Evolutionary conservation across 1,140 invertebrate species (phyloP).

Genomic region (Elysia chlorotica): DNA sequence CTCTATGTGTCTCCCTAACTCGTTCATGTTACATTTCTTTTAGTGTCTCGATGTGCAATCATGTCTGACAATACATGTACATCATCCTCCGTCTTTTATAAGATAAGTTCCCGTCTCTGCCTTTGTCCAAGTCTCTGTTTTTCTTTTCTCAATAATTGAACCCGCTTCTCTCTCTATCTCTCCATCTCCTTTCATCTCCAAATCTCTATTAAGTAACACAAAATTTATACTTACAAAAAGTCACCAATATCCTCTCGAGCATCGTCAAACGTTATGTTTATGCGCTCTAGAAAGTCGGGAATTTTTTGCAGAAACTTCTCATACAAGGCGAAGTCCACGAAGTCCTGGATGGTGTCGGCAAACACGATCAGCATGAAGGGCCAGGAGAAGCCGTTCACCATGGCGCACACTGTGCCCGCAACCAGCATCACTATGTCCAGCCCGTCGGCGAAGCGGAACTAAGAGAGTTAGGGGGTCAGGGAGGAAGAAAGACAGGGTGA

Average conservation of each 20-base stretch:
- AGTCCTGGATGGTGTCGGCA: conserved; percentile 57
- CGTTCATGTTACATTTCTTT: no score
- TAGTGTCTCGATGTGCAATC: no score
- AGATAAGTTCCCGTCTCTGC: no score
- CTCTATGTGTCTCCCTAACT: no score
- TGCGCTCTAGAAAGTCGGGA: conserved; percentile 4
- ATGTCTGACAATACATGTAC: no score
- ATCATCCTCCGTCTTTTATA: no score
- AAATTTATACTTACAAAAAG: conserved; percentile 35
- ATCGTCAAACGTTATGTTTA: conserved; percentile 16
- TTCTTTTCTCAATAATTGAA: background rate
- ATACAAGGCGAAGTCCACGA: conserved; percentile 37
- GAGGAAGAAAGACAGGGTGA: background rate
- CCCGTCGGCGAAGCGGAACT: conserved; percentile 55
- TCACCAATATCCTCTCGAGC: conserved; percentile 21
- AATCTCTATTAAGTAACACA: background rate
- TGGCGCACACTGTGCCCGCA: conserved; percentile 44
- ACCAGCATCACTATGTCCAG: conserved; percentile 52
- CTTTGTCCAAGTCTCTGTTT: background rate
- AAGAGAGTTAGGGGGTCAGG: background rate
- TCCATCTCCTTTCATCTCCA: background rate
- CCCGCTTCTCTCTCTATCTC: background rate
- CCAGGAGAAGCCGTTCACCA: conserved; percentile 45
- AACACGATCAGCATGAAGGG: conserved; percentile 60
- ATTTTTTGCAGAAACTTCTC: conserved; percentile 18